phyloP scores from a whole-genome alignment of 2,113 vertebrate species.

The Etheostoma spectabile region DNA sequence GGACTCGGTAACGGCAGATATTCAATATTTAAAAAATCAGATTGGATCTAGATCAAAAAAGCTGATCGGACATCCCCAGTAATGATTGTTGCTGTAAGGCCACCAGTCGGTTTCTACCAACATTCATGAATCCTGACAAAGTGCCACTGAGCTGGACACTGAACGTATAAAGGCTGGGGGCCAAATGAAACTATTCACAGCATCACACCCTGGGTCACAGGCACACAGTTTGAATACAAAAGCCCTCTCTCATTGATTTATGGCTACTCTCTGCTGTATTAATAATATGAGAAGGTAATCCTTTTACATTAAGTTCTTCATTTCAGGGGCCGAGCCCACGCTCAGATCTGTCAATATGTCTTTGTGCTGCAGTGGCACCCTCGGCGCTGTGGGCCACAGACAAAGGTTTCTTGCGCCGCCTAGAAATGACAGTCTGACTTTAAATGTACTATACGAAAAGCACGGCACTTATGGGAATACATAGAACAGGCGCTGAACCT shows the following conservation, averaged over 20 bases:
- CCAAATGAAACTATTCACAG: slow-evolving; percentile 1
- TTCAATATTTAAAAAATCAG: too few species aligned
- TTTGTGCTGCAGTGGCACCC: slow-evolving; percentile 53
- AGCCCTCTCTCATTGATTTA: slow-evolving; percentile 6
- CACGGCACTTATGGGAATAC: neutral
- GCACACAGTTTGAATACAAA: neutral
- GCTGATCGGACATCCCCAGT: too few species aligned
- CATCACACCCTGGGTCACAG: neutral
- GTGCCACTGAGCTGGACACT: slow-evolving; percentile 13
- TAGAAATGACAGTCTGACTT: slow-evolving; percentile 26
- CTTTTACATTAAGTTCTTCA: slow-evolving; percentile 49
- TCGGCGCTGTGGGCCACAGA: slow-evolving; percentile 35
- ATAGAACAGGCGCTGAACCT: neutral
- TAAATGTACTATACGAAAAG: slow-evolving; percentile 21
- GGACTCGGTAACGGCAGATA: too few species aligned
- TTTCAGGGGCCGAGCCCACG: slow-evolving; percentile 39
- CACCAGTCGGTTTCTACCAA: slow-evolving; percentile 12
- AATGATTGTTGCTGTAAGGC: slow-evolving; percentile 13
- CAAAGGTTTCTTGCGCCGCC: slow-evolving; percentile 45
- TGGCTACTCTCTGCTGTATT: slow-evolving; percentile 30
- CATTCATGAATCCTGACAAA: slow-evolving; percentile 20
- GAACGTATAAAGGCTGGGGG: neutral
- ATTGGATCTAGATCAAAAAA: too few species aligned
- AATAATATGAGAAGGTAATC: slow-evolving; percentile 50
- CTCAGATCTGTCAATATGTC: slow-evolving; percentile 53